Evolutionary conservation across 2,113 vertebrate species (phyloP), one percentile per base, ranked within the genome.

Genomic region (Catharus minimus): DNA sequence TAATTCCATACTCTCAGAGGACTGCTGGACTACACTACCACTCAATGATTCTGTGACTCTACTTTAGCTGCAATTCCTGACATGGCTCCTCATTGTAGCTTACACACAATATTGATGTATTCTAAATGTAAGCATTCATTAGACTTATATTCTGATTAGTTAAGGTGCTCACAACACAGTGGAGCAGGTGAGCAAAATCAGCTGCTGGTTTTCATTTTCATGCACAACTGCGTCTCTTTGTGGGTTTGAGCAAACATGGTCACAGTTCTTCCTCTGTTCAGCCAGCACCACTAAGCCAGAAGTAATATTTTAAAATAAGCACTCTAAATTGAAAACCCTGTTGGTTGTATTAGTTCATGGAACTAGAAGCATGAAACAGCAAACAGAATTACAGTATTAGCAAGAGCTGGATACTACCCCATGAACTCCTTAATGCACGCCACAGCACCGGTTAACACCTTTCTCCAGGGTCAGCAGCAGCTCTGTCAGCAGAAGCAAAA

Each of bases 31-130:
- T 14, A 11, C 13, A 46, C 38, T 11, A 53, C 10, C 24, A 26
- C 23, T n/a, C 24, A 23, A 38, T 7, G 41, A 21, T 33, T 33
- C 16, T 17, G 20, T 26, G 33, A 53, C 47, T 49, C 23, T 67
- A 1, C n/a, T 30, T 20, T 2, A 50, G 36, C 68, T 77, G 52
- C 50, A 74, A 0, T 5, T 53, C 60, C 33, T 5, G 13, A 9
- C 0, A 0, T 5, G 30, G 46, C 4, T 77, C 58, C 44, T 69
- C 33, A 20, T 0, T 14, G 52, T 0, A 0, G 12, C 53, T 56
- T 15, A 41, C 46, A 78, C 26, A 20, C 17, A 27, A 16, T 2
- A 38, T 2, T 47, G 39, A 22, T 27, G 24, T 2, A 33, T 27
- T 53, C 15, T 2, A 33, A 19, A 36, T 6, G 2, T 10, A 58